Evolutionary conservation across 2,797 vertebrate genomes (phyloP).

Genomic region (Chromis chromis): DNA sequence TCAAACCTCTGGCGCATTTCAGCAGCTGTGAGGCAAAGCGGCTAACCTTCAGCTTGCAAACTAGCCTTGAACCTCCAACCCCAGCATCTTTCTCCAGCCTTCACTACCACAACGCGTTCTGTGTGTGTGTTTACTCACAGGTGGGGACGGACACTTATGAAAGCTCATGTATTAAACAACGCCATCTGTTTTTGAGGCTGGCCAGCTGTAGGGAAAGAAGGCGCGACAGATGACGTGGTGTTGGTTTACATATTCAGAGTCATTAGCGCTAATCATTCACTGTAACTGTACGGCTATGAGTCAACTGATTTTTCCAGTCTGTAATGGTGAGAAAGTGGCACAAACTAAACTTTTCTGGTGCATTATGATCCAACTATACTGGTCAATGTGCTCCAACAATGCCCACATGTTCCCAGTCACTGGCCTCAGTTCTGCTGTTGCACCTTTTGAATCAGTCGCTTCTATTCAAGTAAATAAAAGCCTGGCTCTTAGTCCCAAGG

Average conservation of each 20-base stretch:
- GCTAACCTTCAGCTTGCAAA: conserved; percentile 27
- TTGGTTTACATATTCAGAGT: conserved; percentile 42
- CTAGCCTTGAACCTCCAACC: conserved; percentile 26
- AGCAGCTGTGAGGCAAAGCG: conserved; percentile 37
- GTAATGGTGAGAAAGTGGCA: conserved; percentile 7
- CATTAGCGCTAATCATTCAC: conserved; percentile 41
- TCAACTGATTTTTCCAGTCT: conserved; percentile 5
- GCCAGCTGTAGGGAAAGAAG: conserved; percentile 46
- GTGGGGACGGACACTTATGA: conserved; percentile 32
- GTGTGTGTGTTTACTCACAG: conserved; percentile 32
- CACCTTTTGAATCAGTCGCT: too few species aligned
- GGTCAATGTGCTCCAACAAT: too few species aligned
- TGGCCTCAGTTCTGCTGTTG: too few species aligned
- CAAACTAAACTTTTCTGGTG: neutral
- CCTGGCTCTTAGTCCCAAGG: neutral
- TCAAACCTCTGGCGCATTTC: conserved; percentile 7
- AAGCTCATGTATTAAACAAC: conserved; percentile 66
- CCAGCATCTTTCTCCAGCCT: conserved; percentile 11
- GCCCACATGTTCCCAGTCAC: too few species aligned
- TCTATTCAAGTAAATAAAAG: neutral
- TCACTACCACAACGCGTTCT: neutral
- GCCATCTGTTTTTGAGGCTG: conserved; percentile 59
- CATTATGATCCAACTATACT: too few species aligned
- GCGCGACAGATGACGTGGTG: conserved; percentile 32
- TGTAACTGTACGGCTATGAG: conserved; percentile 26